A percentile compares a stretch with the other conserved stretches of the same genome.
Evolutionary conservation across 2,888 invertebrate genomes (phyloP).

Genomic region (Mylabris sibirica): DNA sequence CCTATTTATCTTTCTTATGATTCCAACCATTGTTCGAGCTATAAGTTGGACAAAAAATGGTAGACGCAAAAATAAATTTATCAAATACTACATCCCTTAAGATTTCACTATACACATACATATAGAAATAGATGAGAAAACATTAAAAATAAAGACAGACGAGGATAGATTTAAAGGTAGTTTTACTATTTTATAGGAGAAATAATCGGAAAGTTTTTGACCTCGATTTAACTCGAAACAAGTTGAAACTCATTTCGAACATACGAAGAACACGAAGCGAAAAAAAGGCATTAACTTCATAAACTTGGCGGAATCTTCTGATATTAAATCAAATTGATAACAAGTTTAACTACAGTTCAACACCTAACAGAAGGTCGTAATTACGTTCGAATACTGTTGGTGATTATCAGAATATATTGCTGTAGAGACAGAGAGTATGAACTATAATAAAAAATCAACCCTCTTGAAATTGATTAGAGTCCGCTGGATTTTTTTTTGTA

Average conservation of each 20-base stretch:
- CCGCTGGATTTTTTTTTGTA: not conserved
- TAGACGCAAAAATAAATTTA: constrained; percentile 20
- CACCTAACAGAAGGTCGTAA: not conserved
- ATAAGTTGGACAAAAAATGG: constrained; percentile 14
- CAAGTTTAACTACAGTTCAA: not conserved
- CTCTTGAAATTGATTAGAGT: not conserved
- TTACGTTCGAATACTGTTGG: no score
- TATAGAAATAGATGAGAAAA: not conserved
- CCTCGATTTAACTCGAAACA: not conserved
- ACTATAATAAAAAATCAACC: not conserved
- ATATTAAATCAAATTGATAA: constrained; percentile 7
- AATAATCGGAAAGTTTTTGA: not conserved
- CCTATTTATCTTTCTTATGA: not conserved
- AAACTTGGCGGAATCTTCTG: not conserved
- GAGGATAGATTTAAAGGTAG: not conserved
- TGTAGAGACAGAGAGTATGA: not conserved
- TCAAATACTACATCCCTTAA: constrained; percentile 24
- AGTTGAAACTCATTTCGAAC: not conserved
- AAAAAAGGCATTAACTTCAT: not conserved
- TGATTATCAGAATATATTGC: not conserved
- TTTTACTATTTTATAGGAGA: not conserved
- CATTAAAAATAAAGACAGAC: not conserved
- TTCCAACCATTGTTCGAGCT: not conserved
- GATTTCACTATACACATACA: not conserved
- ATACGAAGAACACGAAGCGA: not conserved